Base-by-base conservation (phyloP, 2,888 invertebrate species). In the Eristalis arbustorum region DNA sequence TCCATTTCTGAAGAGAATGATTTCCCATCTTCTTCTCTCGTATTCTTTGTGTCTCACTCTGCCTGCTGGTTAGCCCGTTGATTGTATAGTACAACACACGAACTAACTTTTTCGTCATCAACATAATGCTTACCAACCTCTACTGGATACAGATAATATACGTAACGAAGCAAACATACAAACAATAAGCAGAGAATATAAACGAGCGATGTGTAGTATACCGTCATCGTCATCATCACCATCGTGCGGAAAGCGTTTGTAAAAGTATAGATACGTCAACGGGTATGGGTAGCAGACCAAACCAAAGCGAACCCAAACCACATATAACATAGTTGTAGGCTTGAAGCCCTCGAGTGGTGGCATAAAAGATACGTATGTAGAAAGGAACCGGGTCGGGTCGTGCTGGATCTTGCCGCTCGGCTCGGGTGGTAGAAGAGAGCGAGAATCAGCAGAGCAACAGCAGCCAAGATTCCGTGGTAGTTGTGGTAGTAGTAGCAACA, bases 241-340 rank as follows among this genome's bases (percentile, higher is more conserved):
- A 67, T 63, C 71, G 75, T 87, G 83, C 83, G 75, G 83, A 83
- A 87, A 87, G 75, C 77, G 62, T 83, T 87, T 75, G 78, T 68
- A 64, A 59, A 83, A 79, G 75, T 75, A 72, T 87, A 82, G 82
- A 71, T 37, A 37, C 37, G 37, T 49, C 49, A 18, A 49, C 49
- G 49, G 49, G 49, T 5, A 31, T 31, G 49, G 49, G 49, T 49
- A 87, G 64, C 75, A 79, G 84, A 14, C 25, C 59, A 59, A 49
- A 49, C 25, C 59, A 22, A 59, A 25, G 8, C 76, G 3, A 25
- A 25, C 25, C n/a, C 59, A 62, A 72, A 75, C 71, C 66, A 79
- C 83, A 83, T 83, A 83, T 68, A 87, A 87, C 75, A 71, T 79
- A 87, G 75, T 75, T 78, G 83, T 78, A 75, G 87, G 87, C 87